phyloP scores from a whole-genome alignment of 64 coral and sea anemone species.

The Pocillopora verrucosa region DNA sequence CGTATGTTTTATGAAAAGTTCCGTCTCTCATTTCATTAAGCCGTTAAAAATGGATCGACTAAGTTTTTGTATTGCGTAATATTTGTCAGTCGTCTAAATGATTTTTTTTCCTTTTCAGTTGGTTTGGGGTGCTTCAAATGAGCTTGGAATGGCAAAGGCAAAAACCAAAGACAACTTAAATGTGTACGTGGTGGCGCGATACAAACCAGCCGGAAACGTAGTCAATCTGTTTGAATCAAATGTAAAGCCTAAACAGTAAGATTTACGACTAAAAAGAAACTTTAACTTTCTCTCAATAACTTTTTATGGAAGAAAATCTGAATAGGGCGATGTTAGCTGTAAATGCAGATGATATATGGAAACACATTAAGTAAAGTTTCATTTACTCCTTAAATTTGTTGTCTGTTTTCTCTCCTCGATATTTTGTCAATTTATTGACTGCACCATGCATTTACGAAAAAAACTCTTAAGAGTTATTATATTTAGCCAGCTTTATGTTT shows the following conservation, averaged over 20 bases:
- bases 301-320: no score
- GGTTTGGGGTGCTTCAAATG: slow-evolving; percentile 21
- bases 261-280: background rate
- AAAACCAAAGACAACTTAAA: background rate
- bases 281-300: background rate
- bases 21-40: no score
- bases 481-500: no score
- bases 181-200: slow-evolving; percentile 20
- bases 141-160: slow-evolving; percentile 25
- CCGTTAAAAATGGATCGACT: no score
- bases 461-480: no score
- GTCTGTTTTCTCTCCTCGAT: no score
- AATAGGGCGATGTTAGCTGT: background rate
- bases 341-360: no score
- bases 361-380: no score
- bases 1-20: no score
- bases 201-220: slow-evolving; percentile 32
- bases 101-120: background rate
- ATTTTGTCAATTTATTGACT: no score
- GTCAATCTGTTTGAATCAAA: slow-evolving; percentile 6
- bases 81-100: background rate
- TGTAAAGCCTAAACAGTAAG: slow-evolving; percentile 9
- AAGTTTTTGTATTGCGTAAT: background rate
- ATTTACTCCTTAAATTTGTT: no score
- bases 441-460: no score